A percentile compares a stretch with the other conserved stretches of the same genome.
phyloP scores from a whole-genome alignment of 1,140 invertebrate genomes.

The Apis cerana region DNA sequence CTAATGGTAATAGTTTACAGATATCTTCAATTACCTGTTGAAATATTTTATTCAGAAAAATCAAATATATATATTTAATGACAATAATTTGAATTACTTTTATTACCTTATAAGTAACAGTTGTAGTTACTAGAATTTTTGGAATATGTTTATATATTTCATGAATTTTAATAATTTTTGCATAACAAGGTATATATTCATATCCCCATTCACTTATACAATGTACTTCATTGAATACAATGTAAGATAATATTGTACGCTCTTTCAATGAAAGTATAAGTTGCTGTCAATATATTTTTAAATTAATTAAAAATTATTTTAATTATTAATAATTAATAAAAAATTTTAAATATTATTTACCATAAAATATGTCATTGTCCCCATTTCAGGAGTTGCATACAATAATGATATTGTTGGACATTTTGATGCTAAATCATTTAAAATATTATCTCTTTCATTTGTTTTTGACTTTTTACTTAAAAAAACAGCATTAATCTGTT shows the following conservation, averaged over 20 bases:
- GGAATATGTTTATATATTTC: background rate
- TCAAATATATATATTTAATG: background rate
- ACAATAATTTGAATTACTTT: background rate
- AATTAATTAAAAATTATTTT: background rate
- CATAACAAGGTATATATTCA: conserved; percentile 1
- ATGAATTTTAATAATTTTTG: background rate
- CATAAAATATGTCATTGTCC: background rate
- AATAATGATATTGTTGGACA: conserved; percentile 10
- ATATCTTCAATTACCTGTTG: conserved; percentile 7
- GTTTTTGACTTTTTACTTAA: background rate
- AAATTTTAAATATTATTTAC: background rate
- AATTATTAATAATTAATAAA: too few relatives aligned
- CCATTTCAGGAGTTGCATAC: conserved; percentile 1
- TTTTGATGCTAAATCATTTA: conserved; percentile 7
- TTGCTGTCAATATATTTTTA: background rate
- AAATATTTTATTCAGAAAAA: background rate
- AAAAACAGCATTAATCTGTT: conserved; percentile 8
- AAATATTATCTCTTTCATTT: background rate
- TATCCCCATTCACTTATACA: conserved; percentile 24
- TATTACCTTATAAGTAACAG: conserved; percentile 25
- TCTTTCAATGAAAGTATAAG: background rate
- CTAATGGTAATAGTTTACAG: background rate
- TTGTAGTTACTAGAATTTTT: conserved; percentile 11
- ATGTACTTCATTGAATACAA: conserved; percentile 31
- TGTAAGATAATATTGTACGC: background rate